Evolutionary conservation across 2,888 invertebrate genomes (phyloP), one percentile per base, ranked within the genome.

Genomic region (Patella pellucida): DNA sequence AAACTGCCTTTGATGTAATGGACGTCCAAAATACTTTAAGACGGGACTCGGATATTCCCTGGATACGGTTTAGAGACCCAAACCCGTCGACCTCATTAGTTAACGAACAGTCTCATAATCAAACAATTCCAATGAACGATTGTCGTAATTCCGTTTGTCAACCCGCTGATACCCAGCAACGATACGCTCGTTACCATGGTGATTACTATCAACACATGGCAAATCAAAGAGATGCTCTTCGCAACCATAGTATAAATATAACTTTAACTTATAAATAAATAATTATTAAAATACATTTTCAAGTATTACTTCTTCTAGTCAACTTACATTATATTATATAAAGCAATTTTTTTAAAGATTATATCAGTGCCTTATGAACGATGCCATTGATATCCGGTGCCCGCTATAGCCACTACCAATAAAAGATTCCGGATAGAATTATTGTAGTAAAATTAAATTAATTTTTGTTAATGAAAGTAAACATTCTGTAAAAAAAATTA

Each of bases 191-290:
- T 70, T 73, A 76, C 71, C 68, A 73, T 71, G 71, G 72, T 62
- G 68, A 54, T 72, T 31, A 73, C 52, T 62, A 31, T 69, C 41
- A 72, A 23, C 62, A 62, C 23, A 62, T 62, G 19, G 19, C 62
- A 12, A 62, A 5, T 23, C 62, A 62, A 14, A 62, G 62, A 62
- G 62, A 62, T 23, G 62, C 62, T 3, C 14, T 62, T 23, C 62
- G 86, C 77, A 88, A 87, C 73, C 86, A 86, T 71, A 88, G 87
- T 71, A 88, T 88, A n/a, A 88, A 88, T 72, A 88, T 88, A 15
- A 88, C 87, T 11, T 78, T 88, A 3, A 86, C 87, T 27, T 88
- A 88, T 70, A 88, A 87, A 68, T 86, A 77, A 41, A 41, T 41
- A 41, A 41, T 41, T 41, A 41, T 41, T 9, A 41, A 41, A 41